Evolutionary conservation across 2,888 invertebrate species (phyloP), one percentile per base, ranked within the genome.

Genomic region (Hyalella azteca): DNA sequence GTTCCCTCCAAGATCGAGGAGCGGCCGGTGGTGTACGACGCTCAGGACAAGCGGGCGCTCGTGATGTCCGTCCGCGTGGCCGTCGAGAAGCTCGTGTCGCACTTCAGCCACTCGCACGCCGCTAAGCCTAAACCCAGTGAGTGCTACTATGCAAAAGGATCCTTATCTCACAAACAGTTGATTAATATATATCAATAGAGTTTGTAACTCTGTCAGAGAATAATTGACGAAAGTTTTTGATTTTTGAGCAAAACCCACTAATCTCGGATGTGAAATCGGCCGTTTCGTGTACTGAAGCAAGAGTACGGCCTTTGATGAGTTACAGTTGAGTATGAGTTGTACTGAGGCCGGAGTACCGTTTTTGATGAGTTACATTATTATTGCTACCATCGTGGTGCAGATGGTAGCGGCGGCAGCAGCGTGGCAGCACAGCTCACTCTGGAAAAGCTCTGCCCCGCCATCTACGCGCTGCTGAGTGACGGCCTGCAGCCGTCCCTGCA

Each of bases 391-490:
- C 19, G 3, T 4, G 22, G 59, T 3, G 1, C 66, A 66, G 66
- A 15, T 39, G 1, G 36, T 1, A 66, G 36, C 39, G 19, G 36
- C 66, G 22, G n/a, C 36, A 66, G 19, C 66, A 66, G 13, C 19
- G 90, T 91, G 39, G 92, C 93, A 86, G 92, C 93, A 9, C 93
- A 93, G 87, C 90, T 94, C 77, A 93, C 93, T 39, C 88, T 95
- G 40, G 92, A 92, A 78, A 91, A 91, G 73, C 89, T 96, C 50
- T 95, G 95, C 87, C 95, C 95, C 1, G 93, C 95, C 13, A 89
- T 97, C 48, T 94, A 95, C 86, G 93, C 93, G 3, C 91, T 96
- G 80, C 91, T 96, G 86, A 92, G 93, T 86, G 95, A 96, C 87
- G 96, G 95, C 2, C 90, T 96, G 29, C 93, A 93, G 87, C 93